Evolutionary conservation across 1,140 invertebrate species (phyloP).

Genomic region (Lepidostoma basale): DNA sequence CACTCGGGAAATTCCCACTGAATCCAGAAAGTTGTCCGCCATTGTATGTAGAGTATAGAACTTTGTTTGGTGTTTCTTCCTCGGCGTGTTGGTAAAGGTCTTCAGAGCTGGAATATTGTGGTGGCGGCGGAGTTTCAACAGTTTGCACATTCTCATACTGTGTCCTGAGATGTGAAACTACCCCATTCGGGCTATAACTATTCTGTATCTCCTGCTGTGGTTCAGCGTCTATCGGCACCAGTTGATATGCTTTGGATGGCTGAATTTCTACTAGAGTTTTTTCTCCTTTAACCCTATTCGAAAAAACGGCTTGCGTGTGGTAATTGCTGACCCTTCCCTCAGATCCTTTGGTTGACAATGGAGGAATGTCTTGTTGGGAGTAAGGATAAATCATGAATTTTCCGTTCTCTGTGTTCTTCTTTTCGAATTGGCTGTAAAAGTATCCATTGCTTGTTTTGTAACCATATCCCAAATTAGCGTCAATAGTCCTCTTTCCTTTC

Average conservation of each 20-base stretch:
- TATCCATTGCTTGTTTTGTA: conserved; percentile 60
- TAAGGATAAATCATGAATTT: conserved; percentile 66
- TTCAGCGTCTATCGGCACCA: conserved; percentile 51
- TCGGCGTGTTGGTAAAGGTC: conserved; percentile 28
- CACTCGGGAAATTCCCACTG: conserved; percentile 56
- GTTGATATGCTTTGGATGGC: conserved; percentile 58
- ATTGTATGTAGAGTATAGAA: conserved; percentile 58
- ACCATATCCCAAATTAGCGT: conserved; percentile 63
- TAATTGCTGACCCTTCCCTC: background rate
- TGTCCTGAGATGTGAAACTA: conserved; percentile 49
- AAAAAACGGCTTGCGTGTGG: conserved; percentile 24
- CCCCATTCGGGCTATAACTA: conserved; percentile 48
- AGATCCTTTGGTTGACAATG: conserved; percentile 36
- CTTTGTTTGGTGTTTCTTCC: conserved; percentile 48
- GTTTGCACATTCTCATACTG: conserved; percentile 48
- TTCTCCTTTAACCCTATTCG: conserved; percentile 36
- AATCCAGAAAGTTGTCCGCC: conserved; percentile 55
- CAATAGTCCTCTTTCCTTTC: conserved; percentile 64
- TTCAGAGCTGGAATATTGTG: conserved; percentile 42
- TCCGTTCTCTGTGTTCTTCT: conserved; percentile 55
- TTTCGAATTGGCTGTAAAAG: conserved; percentile 58
- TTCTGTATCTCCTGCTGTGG: conserved; percentile 51
- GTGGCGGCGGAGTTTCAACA: conserved; percentile 47
- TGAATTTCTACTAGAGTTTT: conserved; percentile 54
- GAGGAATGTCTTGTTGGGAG: conserved; percentile 63